Percentiles rank a stretch among this genome's conserved stretches.
phyloP scores from a whole-genome alignment of 1,140 invertebrate species.

The Philopotamus ludificatus region DNA sequence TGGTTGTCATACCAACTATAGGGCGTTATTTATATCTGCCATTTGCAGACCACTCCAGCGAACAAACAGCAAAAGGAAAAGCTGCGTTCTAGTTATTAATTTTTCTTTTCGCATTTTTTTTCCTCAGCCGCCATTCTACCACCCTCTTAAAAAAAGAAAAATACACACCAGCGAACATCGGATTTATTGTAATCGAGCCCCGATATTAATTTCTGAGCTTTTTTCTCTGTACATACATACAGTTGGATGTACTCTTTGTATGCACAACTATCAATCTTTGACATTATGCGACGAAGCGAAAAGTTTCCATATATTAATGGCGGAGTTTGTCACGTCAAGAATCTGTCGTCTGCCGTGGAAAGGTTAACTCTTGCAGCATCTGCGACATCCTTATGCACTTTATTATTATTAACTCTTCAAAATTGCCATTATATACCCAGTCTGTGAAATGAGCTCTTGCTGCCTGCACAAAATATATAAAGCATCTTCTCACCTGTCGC shows the following conservation, averaged over 20 bases:
- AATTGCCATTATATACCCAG: conserved; percentile 33
- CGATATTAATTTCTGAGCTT: conserved; percentile 5
- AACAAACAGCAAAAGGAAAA: conserved; percentile 30
- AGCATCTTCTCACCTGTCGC: conserved; percentile 29
- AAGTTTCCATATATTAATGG: no score
- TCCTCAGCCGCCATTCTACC: no score
- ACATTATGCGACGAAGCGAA: no score
- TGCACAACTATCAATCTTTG: background rate
- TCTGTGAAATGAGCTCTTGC: conserved; percentile 12
- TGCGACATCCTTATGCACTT: conserved; percentile 33
- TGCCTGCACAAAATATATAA: background rate
- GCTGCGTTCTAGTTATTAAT: conserved; percentile 37
- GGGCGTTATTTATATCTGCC: conserved; percentile 35
- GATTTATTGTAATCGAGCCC: no score
- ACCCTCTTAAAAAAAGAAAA: no score
- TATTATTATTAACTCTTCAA: conserved; percentile 40
- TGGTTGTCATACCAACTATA: conserved; percentile 34
- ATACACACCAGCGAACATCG: no score
- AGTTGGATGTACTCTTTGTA: background rate
- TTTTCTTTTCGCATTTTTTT: conserved; percentile 32
- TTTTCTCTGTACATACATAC: background rate
- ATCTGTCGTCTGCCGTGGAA: conserved; percentile 28
- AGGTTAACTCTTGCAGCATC: conserved; percentile 23
- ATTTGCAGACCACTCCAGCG: conserved; percentile 24
- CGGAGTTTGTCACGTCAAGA: no score